These are phyloP conservation scores for Amphipoea oculea DNA, from an alignment of 2,888 invertebrate species.

Conservation along the genomic window DNA sequence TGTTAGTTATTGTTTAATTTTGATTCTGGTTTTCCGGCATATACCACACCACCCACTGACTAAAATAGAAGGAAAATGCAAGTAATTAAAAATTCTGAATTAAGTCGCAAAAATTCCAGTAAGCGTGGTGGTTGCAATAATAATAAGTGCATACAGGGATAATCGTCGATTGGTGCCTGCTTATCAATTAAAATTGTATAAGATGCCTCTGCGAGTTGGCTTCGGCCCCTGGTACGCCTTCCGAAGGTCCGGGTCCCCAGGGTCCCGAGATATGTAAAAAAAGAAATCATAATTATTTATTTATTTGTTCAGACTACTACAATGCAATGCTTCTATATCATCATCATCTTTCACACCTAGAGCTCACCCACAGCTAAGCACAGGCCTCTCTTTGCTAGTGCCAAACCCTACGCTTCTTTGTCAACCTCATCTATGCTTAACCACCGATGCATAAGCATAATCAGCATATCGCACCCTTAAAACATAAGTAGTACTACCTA, in stretches of 20 bases:
- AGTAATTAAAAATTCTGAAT: not conserved
- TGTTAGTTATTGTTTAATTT: not conserved
- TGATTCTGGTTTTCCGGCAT: not conserved
- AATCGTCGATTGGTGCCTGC: too few relatives aligned
- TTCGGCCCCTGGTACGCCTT: too few relatives aligned
- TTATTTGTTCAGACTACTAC: too few relatives aligned
- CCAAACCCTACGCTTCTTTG: not conserved
- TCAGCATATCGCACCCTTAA: too few relatives aligned
- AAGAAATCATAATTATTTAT: too few relatives aligned
- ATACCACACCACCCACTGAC: too few relatives aligned
- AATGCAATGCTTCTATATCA: not conserved
- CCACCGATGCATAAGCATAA: not conserved
- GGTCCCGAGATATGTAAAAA: too few relatives aligned
- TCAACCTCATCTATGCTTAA: not conserved
- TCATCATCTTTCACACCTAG: not conserved
- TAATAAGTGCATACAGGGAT: too few relatives aligned
- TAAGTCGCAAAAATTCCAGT: not conserved
- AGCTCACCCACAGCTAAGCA: not conserved
- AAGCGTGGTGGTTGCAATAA: not conserved
- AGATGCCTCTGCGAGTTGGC: too few relatives aligned
- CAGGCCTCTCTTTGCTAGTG: not conserved
- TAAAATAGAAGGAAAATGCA: not conserved
- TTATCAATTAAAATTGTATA: too few relatives aligned
- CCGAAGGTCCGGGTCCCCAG: too few relatives aligned
- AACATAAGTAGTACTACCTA: too few relatives aligned